These are phyloP conservation scores for Pelodiscus sinensis DNA, from an alignment of 2,113 vertebrate genomes.

Conservation along the genomic window DNA sequence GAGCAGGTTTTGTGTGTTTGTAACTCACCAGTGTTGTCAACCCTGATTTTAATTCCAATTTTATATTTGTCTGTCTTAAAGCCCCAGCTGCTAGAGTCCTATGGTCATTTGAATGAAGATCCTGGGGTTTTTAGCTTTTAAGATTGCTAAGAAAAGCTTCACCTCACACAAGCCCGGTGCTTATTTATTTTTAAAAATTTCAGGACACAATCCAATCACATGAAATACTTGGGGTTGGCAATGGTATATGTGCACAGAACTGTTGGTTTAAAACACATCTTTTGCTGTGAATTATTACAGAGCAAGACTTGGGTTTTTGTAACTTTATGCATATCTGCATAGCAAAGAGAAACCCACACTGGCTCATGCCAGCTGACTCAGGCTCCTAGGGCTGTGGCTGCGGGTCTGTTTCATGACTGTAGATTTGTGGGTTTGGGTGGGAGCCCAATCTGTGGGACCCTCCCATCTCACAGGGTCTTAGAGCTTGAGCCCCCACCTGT, in stretches of 20 bases:
- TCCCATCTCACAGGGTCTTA: not conserved
- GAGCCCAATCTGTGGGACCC: not conserved
- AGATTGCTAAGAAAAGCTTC: not conserved
- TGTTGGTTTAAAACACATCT: not conserved
- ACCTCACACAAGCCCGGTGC: not conserved
- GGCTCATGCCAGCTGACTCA: not conserved
- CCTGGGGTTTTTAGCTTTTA: not conserved
- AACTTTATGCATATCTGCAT: not conserved
- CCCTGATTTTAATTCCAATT: not conserved
- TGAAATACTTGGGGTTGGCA: not conserved
- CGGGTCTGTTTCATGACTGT: not conserved
- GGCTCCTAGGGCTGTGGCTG: not conserved
- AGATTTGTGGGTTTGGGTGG: not conserved
- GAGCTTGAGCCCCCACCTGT: not conserved
- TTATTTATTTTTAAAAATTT: not conserved
- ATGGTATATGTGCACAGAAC: not conserved
- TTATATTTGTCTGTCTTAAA: not conserved
- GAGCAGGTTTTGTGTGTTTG: not conserved
- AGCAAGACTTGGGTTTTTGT: not conserved
- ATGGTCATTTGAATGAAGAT: not conserved
- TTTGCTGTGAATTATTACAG: not conserved
- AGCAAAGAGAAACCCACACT: not conserved
- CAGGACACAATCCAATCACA: not conserved
- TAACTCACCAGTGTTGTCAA: not conserved
- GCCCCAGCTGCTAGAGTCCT: not conserved